Conservation (phyloP, 2,113 vertebrate genomes). For the Zosterops lateralis region DNA sequence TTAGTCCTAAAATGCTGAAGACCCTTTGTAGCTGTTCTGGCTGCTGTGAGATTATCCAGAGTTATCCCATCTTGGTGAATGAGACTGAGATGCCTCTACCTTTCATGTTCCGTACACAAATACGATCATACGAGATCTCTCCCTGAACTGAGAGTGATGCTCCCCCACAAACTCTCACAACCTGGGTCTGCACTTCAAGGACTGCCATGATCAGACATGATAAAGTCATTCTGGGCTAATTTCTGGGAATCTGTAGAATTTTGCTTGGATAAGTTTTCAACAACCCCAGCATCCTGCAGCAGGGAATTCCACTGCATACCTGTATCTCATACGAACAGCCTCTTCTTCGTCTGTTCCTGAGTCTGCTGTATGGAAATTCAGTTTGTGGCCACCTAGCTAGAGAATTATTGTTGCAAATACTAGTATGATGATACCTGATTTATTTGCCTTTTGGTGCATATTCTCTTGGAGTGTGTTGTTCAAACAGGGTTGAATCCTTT, state of each 20-base stretch:
- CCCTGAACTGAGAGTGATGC: background rate
- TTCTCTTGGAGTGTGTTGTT: background rate
- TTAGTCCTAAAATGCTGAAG: background rate
- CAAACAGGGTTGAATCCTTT: background rate
- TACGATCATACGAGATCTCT: background rate
- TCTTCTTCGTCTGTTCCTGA: background rate
- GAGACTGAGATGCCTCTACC: background rate
- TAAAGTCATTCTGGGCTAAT: background rate
- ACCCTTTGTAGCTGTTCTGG: background rate
- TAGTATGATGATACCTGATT: background rate
- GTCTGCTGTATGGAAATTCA: background rate
- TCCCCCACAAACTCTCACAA: background rate
- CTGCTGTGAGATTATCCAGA: background rate
- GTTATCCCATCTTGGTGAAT: background rate
- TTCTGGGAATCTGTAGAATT: background rate
- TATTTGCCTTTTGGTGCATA: background rate
- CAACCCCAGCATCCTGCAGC: background rate
- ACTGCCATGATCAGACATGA: background rate
- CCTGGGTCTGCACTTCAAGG: background rate
- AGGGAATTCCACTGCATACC: background rate
- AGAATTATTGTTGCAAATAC: background rate
- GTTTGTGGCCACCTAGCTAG: background rate
- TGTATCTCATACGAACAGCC: background rate
- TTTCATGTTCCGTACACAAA: fast-evolving
- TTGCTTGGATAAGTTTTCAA: background rate